phyloP scores from a whole-genome alignment of 2,888 invertebrate genomes.

The Minunthozetes semirufus region DNA sequence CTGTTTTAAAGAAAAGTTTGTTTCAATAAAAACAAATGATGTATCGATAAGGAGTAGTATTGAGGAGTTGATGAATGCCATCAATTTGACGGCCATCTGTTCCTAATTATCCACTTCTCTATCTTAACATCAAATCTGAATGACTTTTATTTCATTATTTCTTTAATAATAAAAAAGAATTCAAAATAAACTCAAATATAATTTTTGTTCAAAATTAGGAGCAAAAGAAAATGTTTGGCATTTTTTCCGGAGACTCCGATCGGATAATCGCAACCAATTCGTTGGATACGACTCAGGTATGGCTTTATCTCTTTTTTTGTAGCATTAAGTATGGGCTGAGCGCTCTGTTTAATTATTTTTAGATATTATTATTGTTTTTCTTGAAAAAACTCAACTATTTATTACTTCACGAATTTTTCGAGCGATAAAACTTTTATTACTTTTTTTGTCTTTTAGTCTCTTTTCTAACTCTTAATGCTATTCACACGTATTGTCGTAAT shows the following conservation, averaged over 20 bases:
- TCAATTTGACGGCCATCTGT: too few species aligned
- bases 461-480: neutral
- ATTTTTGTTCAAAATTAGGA: neutral
- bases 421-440: slow-evolving; percentile 23
- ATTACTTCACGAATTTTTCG: slow-evolving; percentile 11
- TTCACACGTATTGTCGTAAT: neutral
- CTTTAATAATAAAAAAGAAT: neutral
- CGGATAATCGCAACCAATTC: slow-evolving; percentile 23
- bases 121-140: too few species aligned
- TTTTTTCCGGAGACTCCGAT: slow-evolving; percentile 23
- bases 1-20: neutral
- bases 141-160: too few species aligned
- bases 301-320: neutral
- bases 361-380: slow-evolving; percentile 13
- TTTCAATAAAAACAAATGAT: neutral
- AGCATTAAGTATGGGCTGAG: neutral
- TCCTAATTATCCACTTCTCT: too few species aligned
- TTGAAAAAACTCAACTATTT: neutral
- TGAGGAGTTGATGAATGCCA: too few species aligned
- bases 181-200: neutral
- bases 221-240: slow-evolving; percentile 9
- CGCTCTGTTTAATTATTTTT: slow-evolving; percentile 2
- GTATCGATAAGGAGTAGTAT: neutral
- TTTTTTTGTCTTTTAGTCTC: neutral
- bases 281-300: slow-evolving; percentile 11